Percentiles rank a stretch among this genome's conserved stretches.
These are phyloP conservation scores for Patella vulgata DNA, from an alignment of 1,140 invertebrate species.

Conservation along the genomic window DNA sequence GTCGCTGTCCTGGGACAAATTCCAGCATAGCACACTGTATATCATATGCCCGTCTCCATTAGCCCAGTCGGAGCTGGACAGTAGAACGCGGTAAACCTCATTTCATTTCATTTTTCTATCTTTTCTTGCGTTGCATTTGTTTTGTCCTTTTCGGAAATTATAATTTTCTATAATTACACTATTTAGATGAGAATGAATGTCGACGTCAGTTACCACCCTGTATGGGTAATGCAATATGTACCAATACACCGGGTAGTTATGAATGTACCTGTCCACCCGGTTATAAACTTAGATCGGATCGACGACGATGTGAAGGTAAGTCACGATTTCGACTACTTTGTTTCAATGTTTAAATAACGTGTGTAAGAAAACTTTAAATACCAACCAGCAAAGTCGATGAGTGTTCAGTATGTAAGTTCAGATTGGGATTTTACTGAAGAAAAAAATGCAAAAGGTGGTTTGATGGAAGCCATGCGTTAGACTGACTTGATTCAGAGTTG, in stretches of 20 bases:
- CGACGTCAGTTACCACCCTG: slow-evolving; percentile 40
- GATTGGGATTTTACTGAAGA: not conserved
- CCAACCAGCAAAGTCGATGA: not conserved
- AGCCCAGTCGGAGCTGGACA: too few species aligned
- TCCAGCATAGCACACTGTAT: too few species aligned
- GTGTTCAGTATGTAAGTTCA: not conserved
- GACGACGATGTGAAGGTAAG: slow-evolving; percentile 74
- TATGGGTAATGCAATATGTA: slow-evolving; percentile 58
- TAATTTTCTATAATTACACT: not conserved
- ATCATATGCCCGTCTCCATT: too few species aligned
- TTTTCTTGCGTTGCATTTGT: too few species aligned
- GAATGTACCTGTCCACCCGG: slow-evolving; percentile 71
- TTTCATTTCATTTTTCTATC: too few species aligned
- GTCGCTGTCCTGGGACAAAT: too few species aligned
- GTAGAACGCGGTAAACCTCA: too few species aligned
- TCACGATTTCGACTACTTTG: too few species aligned
- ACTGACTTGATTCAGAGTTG: too few species aligned
- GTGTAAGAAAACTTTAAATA: not conserved
- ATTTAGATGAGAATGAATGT: slow-evolving; percentile 63
- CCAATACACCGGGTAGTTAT: slow-evolving; percentile 62
- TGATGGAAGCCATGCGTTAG: too few species aligned
- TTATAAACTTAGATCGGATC: slow-evolving; percentile 73
- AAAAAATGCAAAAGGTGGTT: not conserved
- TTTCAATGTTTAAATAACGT: not conserved
- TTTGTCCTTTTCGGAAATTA: too few species aligned